These are phyloP conservation scores for Bombus turneri DNA, from an alignment of 1,140 invertebrate genomes.

Conservation along the genomic window DNA sequence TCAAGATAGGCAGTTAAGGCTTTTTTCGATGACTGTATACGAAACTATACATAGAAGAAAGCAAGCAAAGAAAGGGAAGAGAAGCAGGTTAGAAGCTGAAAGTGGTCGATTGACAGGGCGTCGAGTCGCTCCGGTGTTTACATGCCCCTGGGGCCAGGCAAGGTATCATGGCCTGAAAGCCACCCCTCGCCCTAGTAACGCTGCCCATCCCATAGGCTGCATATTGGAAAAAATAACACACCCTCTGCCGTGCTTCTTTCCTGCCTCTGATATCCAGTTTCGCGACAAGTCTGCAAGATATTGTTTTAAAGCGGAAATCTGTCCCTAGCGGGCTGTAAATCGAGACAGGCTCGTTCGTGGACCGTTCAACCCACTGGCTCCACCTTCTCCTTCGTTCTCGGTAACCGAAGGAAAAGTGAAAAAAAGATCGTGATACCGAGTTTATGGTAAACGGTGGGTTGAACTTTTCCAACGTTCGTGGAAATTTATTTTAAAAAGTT, in stretches of 20 bases:
- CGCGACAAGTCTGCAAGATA: constrained; percentile 69
- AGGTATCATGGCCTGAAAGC: constrained; percentile 66
- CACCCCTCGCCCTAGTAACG: constrained; percentile 39
- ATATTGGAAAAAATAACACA: constrained; percentile 74
- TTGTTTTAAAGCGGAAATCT: constrained; percentile 81
- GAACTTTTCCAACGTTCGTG: neutral
- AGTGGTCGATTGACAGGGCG: constrained; percentile 73
- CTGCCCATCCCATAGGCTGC: constrained; percentile 38
- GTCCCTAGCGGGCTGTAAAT: constrained; percentile 79
- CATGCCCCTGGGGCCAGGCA: constrained; percentile 72
- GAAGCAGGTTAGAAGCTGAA: neutral
- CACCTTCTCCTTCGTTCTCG: neutral
- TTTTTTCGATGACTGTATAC: neutral
- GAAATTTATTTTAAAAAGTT: constrained; percentile 11
- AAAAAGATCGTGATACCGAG: constrained; percentile 22
- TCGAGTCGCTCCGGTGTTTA: constrained; percentile 76
- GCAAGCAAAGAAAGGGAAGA: neutral
- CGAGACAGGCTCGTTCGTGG: constrained; percentile 61
- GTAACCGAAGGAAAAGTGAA: constrained; percentile 32
- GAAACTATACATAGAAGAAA: neutral
- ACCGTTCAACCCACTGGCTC: constrained; percentile 21
- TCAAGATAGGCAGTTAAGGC: constrained; percentile 3
- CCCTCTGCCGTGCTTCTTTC: neutral
- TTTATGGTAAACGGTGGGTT: constrained; percentile 44
- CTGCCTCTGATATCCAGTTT: constrained; percentile 55